A percentile compares a stretch with the other conserved stretches of the same genome.
phyloP scores from a whole-genome alignment of 35 echinoderm and acorn worm species.

The Apostichopus japonicus region DNA sequence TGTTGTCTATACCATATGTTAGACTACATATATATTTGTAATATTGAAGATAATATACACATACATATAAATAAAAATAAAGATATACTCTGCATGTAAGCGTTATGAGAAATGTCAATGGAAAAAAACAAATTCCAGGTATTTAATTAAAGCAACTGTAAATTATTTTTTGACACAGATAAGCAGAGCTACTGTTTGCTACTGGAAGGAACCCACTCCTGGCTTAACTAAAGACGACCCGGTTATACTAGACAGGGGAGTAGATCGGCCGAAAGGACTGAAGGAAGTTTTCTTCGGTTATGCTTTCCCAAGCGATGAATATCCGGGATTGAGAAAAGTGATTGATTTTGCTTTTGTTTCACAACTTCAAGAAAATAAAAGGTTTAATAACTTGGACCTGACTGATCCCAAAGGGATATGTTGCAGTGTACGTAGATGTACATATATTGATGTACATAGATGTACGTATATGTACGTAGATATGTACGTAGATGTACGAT shows the following conservation, averaged over 20 bases:
- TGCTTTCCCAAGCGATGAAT: slow-evolving; percentile 47
- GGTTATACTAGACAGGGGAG: not conserved
- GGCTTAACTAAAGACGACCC: not conserved
- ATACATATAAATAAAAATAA: too few species aligned
- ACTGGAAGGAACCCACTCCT: slow-evolving; percentile 27
- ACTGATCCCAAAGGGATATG: not conserved
- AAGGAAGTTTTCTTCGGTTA: not conserved
- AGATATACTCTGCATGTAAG: too few species aligned
- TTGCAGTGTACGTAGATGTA: not conserved
- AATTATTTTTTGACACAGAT: not conserved
- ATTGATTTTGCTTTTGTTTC: too few species aligned
- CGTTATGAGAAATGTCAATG: too few species aligned
- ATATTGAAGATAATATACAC: too few species aligned
- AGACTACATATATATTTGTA: too few species aligned
- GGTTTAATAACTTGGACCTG: not conserved
- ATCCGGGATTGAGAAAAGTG: slow-evolving; percentile 42
- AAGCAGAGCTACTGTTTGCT: slow-evolving; percentile 30
- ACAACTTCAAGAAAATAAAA: not conserved
- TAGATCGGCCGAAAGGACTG: not conserved
- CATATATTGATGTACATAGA: too few species aligned
- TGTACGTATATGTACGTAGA: too few species aligned
- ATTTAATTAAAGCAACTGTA: not conserved
- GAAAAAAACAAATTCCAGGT: too few species aligned
- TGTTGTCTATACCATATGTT: too few species aligned
- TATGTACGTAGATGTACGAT: too few species aligned